These are phyloP conservation scores for Euclidia mi DNA, from an alignment of 2,888 invertebrate species.

Conservation along the genomic window DNA sequence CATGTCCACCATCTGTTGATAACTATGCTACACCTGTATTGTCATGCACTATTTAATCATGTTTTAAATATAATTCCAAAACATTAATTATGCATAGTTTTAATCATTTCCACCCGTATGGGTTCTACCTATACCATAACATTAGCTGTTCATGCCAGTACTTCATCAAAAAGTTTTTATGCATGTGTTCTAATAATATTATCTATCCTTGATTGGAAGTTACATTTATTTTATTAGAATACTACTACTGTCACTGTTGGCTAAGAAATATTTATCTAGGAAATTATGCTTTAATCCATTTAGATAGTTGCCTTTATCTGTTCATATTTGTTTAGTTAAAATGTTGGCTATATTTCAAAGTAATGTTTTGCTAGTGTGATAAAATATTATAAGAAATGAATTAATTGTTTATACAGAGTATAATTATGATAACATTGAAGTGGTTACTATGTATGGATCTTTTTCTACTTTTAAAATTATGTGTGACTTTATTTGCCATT, in stretches of 20 bases:
- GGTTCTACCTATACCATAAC: neutral
- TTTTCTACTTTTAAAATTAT: no score
- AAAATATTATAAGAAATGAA: no score
- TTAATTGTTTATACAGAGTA: neutral
- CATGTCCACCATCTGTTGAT: neutral
- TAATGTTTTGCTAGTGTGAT: no score
- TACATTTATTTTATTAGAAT: slow-evolving; percentile 7
- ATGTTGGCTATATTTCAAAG: no score
- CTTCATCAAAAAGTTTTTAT: neutral
- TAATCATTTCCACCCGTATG: no score
- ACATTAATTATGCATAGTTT: neutral
- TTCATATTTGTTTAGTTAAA: neutral
- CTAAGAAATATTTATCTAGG: neutral
- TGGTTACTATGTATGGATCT: no score
- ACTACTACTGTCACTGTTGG: neutral
- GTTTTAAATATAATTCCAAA: neutral
- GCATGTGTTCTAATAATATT: neutral
- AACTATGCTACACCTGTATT: neutral
- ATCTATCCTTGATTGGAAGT: slow-evolving; percentile 2
- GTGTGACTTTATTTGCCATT: no score
- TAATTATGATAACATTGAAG: no score
- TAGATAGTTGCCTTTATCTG: neutral
- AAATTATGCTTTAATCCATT: neutral
- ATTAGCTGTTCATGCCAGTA: neutral
- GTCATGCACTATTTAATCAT: slow-evolving; percentile 6